phyloP scores from a whole-genome alignment of 2,113 vertebrate genomes.

The Burhinus oedicnemus region DNA sequence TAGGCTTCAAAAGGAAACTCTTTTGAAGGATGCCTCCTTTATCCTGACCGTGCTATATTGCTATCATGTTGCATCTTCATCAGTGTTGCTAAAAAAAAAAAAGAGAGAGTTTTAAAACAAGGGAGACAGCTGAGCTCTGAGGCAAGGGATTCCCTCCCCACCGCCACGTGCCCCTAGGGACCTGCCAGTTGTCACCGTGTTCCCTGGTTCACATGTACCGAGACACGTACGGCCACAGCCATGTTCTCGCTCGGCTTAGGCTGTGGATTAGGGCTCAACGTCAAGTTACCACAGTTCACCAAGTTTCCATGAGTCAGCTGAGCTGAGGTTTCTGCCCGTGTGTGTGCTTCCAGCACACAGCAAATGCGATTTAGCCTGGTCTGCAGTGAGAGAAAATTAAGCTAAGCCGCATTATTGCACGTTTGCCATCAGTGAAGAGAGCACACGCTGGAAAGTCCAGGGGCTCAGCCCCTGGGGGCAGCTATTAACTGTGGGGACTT shows the following conservation, averaged over 20 bases:
- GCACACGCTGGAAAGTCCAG: background rate
- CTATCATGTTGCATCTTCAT: background rate
- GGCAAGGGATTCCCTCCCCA: background rate
- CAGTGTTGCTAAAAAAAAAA: background rate
- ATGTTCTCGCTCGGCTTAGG: background rate
- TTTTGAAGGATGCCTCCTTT: background rate
- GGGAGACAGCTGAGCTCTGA: background rate
- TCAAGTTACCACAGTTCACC: background rate
- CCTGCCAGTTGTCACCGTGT: background rate
- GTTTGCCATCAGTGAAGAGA: background rate
- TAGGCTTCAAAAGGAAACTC: background rate
- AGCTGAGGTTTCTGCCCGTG: background rate
- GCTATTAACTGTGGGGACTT: background rate
- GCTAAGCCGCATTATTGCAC: background rate
- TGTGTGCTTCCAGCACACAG: background rate
- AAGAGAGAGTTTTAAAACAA: background rate
- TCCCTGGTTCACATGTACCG: background rate
- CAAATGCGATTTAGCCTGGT: background rate
- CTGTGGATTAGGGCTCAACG: slow-evolving; percentile 6
- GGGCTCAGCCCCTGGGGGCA: background rate
- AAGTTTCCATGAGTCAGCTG: slow-evolving; percentile 60
- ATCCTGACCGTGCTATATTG: background rate
- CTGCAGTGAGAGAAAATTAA: background rate
- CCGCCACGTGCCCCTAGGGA: background rate
- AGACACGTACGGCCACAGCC: fast-evolving